Evolutionary conservation across 2,888 invertebrate species (phyloP), one percentile per base, ranked within the genome.

Genomic region (Monochamus alternatus): DNA sequence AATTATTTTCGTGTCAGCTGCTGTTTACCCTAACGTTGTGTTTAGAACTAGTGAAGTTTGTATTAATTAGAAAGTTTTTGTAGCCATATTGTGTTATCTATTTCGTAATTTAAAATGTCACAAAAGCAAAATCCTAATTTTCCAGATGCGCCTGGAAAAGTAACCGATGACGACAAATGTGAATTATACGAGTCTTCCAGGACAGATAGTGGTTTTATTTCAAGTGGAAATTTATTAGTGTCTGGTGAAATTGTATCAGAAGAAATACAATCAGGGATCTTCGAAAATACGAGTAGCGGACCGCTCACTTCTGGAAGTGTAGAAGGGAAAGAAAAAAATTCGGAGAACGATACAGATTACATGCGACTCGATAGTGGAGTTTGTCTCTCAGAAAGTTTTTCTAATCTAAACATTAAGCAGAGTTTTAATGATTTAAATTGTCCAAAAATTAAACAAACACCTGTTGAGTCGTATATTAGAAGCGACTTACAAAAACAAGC

Each of bases 321-420:
- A 22, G 78, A 77, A 31, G 77, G 76, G 31, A 69, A 55, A 55
- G 55, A 55, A 55, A 70, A 79, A 80, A 74, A 80, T 75, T 77
- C 22, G 14, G 55, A 55, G 22, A 70, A 79, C 79, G 75, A 79
- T 75, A 77, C 22, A 80, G 82, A 68, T 71, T 79, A 76, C 80
- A 92, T 92, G 92, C 90, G 91, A 86, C 88, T 92, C 74, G 95
- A 95, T 87, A 93, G 93, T 90, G 94, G 94, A 83, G 90, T 94
- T 43, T 86, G 83, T 74, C 89, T 93, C 81, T 90, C 92, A 71
- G 93, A 93, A 85, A 91, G 91, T 84, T 90, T 95, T 81, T 91
- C 92, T 78, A 91, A 91, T 81, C 88, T 94, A 78, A 91, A 90
- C 82, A 84, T 92, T 73, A 90, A 89, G 76, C 85, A 85, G 32